Percentiles rank a stretch among this genome's conserved stretches.
These are phyloP conservation scores for Acanthosoma haemorrhoidale DNA, from an alignment of 2,888 invertebrate species.

Conservation along the genomic window DNA sequence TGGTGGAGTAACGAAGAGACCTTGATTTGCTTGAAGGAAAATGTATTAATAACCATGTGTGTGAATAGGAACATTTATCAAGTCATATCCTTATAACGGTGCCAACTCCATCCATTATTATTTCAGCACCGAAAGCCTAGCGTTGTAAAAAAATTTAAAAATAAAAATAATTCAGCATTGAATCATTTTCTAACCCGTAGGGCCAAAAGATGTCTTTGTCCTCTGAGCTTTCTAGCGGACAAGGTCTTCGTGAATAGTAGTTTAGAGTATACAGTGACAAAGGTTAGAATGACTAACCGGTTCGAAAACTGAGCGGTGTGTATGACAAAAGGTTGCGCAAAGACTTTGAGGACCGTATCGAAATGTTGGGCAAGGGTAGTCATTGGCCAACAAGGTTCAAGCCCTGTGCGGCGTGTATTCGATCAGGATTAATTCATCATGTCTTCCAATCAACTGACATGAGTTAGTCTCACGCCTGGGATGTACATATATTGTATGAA, in stretches of 20 bases:
- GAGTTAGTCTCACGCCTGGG: too few relatives aligned
- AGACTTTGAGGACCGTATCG: constrained; percentile 1
- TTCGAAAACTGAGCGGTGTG: not conserved
- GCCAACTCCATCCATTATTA: too few relatives aligned
- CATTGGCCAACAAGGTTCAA: not conserved
- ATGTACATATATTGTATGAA: too few relatives aligned
- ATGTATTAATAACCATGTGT: too few relatives aligned
- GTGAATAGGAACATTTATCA: too few relatives aligned
- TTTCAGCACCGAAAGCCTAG: not conserved
- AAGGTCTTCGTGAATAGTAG: not conserved
- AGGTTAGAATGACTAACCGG: not conserved
- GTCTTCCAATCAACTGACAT: too few relatives aligned
- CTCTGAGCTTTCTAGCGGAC: not conserved
- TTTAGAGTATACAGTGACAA: not conserved
- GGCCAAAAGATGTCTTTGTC: not conserved
- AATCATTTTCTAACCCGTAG: not conserved
- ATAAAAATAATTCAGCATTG: not conserved
- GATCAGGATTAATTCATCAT: too few relatives aligned
- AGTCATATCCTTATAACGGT: too few relatives aligned
- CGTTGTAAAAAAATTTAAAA: not conserved
- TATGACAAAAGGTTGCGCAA: constrained; percentile 6
- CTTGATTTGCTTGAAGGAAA: too few relatives aligned
- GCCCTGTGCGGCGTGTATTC: too few relatives aligned
- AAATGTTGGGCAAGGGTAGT: not conserved
- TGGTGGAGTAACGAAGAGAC: too few relatives aligned